Base-by-base conservation (phyloP, 2,113 vertebrate species). In the Zosterops lateralis region DNA sequence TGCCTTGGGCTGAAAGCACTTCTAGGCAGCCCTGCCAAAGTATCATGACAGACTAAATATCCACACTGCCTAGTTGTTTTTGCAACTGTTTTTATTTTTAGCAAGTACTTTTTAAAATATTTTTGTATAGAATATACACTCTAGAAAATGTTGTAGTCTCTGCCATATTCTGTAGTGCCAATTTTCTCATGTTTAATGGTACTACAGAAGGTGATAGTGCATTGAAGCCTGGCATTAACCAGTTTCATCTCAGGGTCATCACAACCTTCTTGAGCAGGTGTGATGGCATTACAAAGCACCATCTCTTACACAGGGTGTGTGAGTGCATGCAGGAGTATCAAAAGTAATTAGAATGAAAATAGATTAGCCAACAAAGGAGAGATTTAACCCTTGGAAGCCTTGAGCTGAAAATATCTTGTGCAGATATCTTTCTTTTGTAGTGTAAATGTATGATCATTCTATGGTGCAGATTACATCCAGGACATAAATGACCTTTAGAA, bases 1-100 rank as follows among this genome's bases (percentile, higher is more conserved):
- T 91, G 61, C 84, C 80, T 94, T 83, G 75, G 71, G 61, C 84
- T 94, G 53, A 72, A 45, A 72, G 68, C 44, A 56, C 87, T 92
- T 73, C 56, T 61, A 87, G 60, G 67, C 67, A 93, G 60, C 47
- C 53, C 51, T 62, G 42, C 62, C 57, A 54, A 80, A 80, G 34
- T 90, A 74, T 96, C 78, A 56, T 47, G 31, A 72, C 44, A 85
- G 61, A 64, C 38, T 93, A 84, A 92, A 70, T 60, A 83, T 17
- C 44, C 75, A 78, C 50, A 91, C 58, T 61, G n/a, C 65, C 72
- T 65, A 36, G n/a, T 79, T 82, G 58, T 0, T 64, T 95, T 89
- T 75, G 18, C 12, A 12, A 42, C 36, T 29, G 10, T 64, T 78
- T 70, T 79, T 82, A 83, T 60, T 89, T 94, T 94, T 83, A 89